A percentile compares a stretch with the other conserved stretches of the same genome.
These are phyloP conservation scores for Drosophila watanabei DNA, from an alignment of 1,140 invertebrate genomes.

Conservation along the genomic window DNA sequence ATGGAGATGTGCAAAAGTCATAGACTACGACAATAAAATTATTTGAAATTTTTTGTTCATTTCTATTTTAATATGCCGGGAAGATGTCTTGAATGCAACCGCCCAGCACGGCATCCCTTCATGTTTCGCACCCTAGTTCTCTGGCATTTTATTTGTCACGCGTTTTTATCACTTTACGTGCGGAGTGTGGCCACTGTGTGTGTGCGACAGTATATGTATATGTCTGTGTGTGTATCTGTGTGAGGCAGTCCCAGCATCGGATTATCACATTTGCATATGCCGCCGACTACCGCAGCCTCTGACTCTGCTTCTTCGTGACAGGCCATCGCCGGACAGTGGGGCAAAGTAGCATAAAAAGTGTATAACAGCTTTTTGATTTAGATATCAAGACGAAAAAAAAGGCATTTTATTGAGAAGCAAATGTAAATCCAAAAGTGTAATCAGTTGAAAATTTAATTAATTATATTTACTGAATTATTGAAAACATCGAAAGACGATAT, in stretches of 20 bases:
- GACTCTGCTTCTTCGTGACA: slow-evolving; percentile 50
- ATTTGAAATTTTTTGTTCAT: slow-evolving; percentile 65
- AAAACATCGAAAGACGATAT: too few relatives aligned
- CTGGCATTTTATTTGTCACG: slow-evolving; percentile 81
- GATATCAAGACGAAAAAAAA: not conserved
- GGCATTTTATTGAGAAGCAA: too few relatives aligned
- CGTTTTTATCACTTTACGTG: slow-evolving; percentile 82
- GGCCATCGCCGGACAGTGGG: slow-evolving; percentile 35
- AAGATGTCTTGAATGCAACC: slow-evolving; percentile 43
- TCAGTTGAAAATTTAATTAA: too few relatives aligned
- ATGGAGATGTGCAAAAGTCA: slow-evolving; percentile 43
- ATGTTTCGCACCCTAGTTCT: slow-evolving; percentile 29
- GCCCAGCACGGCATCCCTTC: slow-evolving; percentile 3
- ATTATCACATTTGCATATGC: slow-evolving; percentile 84
- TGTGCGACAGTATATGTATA: slow-evolving; percentile 7
- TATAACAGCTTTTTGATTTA: too few relatives aligned
- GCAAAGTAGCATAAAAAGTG: not conserved
- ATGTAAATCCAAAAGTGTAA: not conserved
- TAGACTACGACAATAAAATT: slow-evolving; percentile 80
- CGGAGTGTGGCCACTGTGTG: slow-evolving; percentile 41
- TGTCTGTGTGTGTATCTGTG: slow-evolving; percentile 10
- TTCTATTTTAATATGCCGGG: slow-evolving; percentile 72
- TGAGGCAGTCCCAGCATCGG: slow-evolving; percentile 63
- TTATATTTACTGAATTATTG: too few relatives aligned
- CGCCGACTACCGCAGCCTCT: slow-evolving; percentile 33